phyloP scores from a whole-genome alignment of 2,888 invertebrate genomes.

The Napeogenes sylphis region DNA sequence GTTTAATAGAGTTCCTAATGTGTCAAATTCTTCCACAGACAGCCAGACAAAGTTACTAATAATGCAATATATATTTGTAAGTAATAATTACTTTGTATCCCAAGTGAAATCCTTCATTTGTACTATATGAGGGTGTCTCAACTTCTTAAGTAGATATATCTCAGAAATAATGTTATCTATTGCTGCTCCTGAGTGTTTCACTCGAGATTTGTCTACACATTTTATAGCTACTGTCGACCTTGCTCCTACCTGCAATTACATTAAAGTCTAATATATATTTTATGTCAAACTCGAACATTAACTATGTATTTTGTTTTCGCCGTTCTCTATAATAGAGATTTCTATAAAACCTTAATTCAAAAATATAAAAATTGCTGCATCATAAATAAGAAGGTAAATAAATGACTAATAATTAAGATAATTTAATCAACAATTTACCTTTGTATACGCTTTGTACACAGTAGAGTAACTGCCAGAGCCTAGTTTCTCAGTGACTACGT shows the following conservation, averaged over 20 bases:
- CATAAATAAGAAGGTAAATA: too few species aligned
- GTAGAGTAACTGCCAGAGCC: slow-evolving; percentile 91
- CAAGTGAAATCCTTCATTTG: slow-evolving; percentile 89
- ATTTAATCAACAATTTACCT: slow-evolving; percentile 43
- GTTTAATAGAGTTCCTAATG: too few species aligned
- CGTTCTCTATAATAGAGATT: neutral
- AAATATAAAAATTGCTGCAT: neutral
- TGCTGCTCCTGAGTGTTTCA: slow-evolving; percentile 81
- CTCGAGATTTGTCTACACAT: slow-evolving; percentile 84
- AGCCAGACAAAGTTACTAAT: slow-evolving; percentile 22
- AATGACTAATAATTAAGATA: neutral
- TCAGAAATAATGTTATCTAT: slow-evolving; percentile 90
- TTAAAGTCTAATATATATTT: neutral
- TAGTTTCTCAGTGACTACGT: slow-evolving; percentile 84
- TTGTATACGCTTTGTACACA: slow-evolving; percentile 87
- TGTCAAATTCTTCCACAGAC: too few species aligned
- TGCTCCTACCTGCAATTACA: slow-evolving; percentile 69
- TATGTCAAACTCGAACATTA: neutral
- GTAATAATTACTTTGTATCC: slow-evolving; percentile 79
- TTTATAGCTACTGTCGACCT: slow-evolving; percentile 88
- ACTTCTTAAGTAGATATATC: slow-evolving; percentile 86
- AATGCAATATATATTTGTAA: slow-evolving; percentile 5
- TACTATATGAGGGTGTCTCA: slow-evolving; percentile 89
- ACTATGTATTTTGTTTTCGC: too few species aligned
- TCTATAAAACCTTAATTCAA: neutral